Base-by-base conservation (phyloP, 2,797 vertebrate genomes). In the Natrix natrix region DNA sequence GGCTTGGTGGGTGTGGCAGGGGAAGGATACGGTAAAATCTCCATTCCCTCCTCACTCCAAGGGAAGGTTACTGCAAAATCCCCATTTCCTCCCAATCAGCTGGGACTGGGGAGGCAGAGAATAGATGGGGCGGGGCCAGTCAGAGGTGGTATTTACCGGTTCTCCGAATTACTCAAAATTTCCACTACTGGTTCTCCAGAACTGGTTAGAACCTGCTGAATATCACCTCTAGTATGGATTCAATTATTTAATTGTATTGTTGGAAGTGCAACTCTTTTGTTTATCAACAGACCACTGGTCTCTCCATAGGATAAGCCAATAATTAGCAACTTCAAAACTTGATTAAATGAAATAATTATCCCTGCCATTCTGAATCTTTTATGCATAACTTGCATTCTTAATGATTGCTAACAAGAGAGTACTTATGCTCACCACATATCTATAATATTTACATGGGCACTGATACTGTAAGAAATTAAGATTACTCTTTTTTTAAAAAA, bases 401-500 rank as follows among this genome's bases (percentile, higher is more conserved):
- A 94, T 91, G 92, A 61, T 91, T 95, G 94, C 94, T 95, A 97
- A 93, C 95, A 94, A 52, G 93, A 97, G 95, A 96, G 95, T 93
- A 95, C 93, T 95, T 0, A 95, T 96, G 63, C n/a, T 96, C 94
- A 1, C 26, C 96, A 97, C 95, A 96, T 94, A 94, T 97, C 94
- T 94, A 61, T 95, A 93, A 92, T 97, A 97, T 97, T 96, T 97
- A 97, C 97, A 97, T 87, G 95, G 95, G 93, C 96, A 95, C 94
- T 92, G 63, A 94, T 95, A 94, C 66, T 94, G 57, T 96, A 97
- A 91, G 96, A 96, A 97, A 95, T 92, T 97, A 96, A 93, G 94
- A 94, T 94, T 91, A 96, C 56, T 61, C 94, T 90, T 94, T 94
- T 96, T 56, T 17, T 5, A 1, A 69, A 92, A 97, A 96, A 97